These are phyloP conservation scores for Cephus cinctus DNA, from an alignment of 1,140 invertebrate species.

Conservation along the genomic window DNA sequence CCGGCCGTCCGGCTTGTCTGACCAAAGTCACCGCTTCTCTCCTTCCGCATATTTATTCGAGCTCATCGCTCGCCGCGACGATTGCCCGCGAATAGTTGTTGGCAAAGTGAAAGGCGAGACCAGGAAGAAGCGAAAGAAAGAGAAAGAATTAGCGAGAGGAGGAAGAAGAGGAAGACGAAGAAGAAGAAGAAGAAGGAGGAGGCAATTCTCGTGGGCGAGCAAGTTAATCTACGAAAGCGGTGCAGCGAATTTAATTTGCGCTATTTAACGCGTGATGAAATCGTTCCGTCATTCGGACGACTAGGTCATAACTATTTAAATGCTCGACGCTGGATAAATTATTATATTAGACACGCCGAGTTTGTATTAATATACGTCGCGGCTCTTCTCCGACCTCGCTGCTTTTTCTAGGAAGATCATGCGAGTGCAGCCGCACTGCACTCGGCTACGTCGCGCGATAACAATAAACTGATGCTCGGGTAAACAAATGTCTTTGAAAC, in stretches of 20 bases:
- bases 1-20: too few species aligned
- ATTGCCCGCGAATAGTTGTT: too few species aligned
- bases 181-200: neutral
- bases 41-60: too few species aligned
- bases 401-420: too few species aligned
- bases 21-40: too few species aligned
- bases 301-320: constrained; percentile 54
- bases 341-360: constrained; percentile 51
- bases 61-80: too few species aligned
- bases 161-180: constrained; percentile 2
- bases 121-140: neutral
- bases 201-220: constrained; percentile 33
- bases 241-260: constrained; percentile 49
- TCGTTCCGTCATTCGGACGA: constrained; percentile 41
- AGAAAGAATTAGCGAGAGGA: neutral
- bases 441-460: too few species aligned
- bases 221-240: constrained; percentile 48
- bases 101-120: too few species aligned
- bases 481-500: too few species aligned
- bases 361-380: constrained; percentile 23
- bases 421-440: too few species aligned
- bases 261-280: constrained; percentile 51
- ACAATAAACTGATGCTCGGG: too few species aligned
- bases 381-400: neutral
- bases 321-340: constrained; percentile 46